Evolutionary conservation across 2,888 invertebrate species (phyloP).

Genomic region (Priocnemis perturbator): DNA sequence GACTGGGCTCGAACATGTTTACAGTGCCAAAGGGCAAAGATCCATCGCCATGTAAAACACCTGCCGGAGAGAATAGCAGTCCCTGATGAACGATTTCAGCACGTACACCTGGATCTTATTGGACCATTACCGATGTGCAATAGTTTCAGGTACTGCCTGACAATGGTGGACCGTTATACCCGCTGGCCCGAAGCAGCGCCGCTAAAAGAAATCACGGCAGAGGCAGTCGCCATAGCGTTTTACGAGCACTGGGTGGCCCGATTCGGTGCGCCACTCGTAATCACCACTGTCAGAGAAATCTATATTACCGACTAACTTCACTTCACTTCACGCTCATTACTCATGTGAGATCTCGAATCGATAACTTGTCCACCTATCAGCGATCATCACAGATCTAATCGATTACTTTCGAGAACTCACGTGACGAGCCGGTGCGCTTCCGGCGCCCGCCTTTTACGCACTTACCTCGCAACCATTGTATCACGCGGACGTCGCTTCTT

Average conservation of each 20-base stretch:
- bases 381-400: too few relatives aligned
- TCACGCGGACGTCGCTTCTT: too few relatives aligned
- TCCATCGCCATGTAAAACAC: slow-evolving; percentile 51
- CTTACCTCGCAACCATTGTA: too few relatives aligned
- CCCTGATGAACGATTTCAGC: slow-evolving; percentile 44
- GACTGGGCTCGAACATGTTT: slow-evolving; percentile 57
- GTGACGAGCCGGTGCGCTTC: too few relatives aligned
- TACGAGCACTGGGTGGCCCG: slow-evolving; percentile 53
- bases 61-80: slow-evolving; percentile 38
- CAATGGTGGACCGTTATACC: slow-evolving; percentile 39
- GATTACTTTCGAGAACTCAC: too few relatives aligned
- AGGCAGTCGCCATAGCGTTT: slow-evolving; percentile 30
- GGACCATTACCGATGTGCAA: slow-evolving; percentile 33
- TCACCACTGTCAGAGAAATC: slow-evolving; percentile 53
- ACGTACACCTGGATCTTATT: slow-evolving; percentile 46
- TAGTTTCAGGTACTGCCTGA: slow-evolving; percentile 30
- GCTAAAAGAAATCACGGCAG: slow-evolving; percentile 26
- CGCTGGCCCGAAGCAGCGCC: slow-evolving; percentile 43
- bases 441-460: too few relatives aligned
- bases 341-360: too few relatives aligned
- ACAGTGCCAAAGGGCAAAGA: slow-evolving; percentile 62
- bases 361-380: too few relatives aligned
- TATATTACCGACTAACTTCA: too few relatives aligned
- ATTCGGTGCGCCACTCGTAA: slow-evolving; percentile 43
- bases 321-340: too few relatives aligned